phyloP scores from a whole-genome alignment of 2,797 vertebrate species.

The Gymnopithys bicolor region DNA sequence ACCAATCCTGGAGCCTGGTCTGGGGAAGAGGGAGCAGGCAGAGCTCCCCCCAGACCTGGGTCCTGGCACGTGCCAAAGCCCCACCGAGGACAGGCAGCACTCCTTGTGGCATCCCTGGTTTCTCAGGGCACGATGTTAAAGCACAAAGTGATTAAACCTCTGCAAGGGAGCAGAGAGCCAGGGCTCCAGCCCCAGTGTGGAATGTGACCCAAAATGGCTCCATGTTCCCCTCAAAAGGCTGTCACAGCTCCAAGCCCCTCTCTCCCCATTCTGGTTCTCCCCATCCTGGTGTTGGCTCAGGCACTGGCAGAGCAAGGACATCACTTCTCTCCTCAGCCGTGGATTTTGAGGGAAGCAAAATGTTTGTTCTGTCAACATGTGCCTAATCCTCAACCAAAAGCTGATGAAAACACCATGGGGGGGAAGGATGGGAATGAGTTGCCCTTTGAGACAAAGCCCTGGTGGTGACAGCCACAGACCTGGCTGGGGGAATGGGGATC shows the following conservation, averaged over 20 bases:
- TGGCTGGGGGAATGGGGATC: background rate
- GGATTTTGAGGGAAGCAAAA: slow-evolving; percentile 49
- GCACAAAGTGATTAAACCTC: background rate
- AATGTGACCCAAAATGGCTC: background rate
- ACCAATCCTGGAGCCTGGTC: fast-evolving
- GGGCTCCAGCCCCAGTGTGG: background rate
- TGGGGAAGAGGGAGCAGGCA: background rate
- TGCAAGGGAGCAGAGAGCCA: background rate
- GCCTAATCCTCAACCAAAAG: slow-evolving; percentile 67
- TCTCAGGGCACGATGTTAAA: background rate
- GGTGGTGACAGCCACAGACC: background rate
- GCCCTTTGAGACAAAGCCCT: slow-evolving; percentile 60
- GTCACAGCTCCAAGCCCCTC: fast-evolving
- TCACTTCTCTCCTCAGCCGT: slow-evolving; percentile 2
- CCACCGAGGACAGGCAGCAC: fast-evolving
- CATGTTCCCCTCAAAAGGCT: background rate
- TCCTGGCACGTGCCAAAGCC: background rate
- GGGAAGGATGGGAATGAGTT: slow-evolving; percentile 66
- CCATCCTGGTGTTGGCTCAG: background rate
- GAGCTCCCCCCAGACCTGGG: background rate
- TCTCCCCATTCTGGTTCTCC: background rate
- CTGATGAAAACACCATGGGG: slow-evolving; percentile 36
- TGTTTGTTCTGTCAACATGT: slow-evolving; percentile 74
- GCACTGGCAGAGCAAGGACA: background rate
- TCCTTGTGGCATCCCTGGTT: background rate